These are phyloP conservation scores for Hydrochoerus hydrochaeris DNA, from an alignment of 2,113 vertebrate species.

Conservation along the genomic window DNA sequence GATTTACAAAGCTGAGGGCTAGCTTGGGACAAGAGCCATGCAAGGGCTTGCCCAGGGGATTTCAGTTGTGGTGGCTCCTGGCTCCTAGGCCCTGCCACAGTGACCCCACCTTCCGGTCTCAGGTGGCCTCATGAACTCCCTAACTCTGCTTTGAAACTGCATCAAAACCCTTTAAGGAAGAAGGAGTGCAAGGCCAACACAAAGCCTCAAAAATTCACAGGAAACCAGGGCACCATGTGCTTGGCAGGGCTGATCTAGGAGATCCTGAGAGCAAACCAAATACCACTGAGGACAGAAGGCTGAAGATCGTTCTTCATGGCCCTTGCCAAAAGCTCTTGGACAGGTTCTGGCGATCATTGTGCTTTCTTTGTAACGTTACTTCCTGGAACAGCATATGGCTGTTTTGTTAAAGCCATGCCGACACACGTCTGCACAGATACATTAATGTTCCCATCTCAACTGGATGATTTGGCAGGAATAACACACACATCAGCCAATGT, in stretches of 20 bases:
- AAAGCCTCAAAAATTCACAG: constrained; percentile 8
- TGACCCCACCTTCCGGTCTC: background rate
- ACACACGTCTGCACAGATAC: constrained; percentile 71
- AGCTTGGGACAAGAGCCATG: background rate
- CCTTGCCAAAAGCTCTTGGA: background rate
- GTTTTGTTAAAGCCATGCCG: constrained; percentile 68
- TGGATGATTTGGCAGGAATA: constrained; percentile 74
- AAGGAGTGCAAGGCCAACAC: background rate
- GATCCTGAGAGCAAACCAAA: background rate
- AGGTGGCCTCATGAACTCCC: background rate
- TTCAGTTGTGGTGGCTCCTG: background rate
- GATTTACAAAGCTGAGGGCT: background rate
- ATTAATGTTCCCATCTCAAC: constrained; percentile 70
- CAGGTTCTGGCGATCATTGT: constrained; percentile 37
- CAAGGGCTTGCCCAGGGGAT: background rate
- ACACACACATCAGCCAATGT: constrained; percentile 67
- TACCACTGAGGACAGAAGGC: background rate
- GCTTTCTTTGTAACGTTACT: constrained; percentile 61
- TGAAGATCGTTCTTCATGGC: background rate
- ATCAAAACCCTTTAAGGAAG: background rate
- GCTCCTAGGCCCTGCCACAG: rapidly evolving
- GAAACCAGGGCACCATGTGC: background rate
- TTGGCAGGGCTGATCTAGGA: background rate
- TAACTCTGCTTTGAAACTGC: background rate
- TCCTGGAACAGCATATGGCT: constrained; percentile 67